phyloP scores from a whole-genome alignment of 2,888 invertebrate species.

The Luperina nickerlii region DNA sequence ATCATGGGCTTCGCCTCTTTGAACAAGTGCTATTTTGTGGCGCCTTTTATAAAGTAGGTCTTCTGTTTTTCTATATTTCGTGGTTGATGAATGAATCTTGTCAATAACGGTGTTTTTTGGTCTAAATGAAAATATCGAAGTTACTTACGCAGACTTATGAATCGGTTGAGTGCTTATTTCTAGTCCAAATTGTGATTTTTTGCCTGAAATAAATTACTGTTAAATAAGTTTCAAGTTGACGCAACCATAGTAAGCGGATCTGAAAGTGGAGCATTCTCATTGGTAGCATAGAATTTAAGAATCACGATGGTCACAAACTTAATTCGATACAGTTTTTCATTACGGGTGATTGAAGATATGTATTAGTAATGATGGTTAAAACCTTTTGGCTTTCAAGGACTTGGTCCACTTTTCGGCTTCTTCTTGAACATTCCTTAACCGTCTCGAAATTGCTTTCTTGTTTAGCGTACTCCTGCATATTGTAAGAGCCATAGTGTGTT shows the following conservation, averaged over 20 bases:
- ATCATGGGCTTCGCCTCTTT: neutral
- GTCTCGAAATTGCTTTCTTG: neutral
- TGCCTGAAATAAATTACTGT: constrained; percentile 1
- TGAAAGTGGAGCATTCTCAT: neutral
- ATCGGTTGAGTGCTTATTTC: constrained; percentile 14
- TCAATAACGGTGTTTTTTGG: constrained; percentile 41
- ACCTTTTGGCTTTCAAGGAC: neutral
- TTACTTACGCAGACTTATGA: constrained; percentile 18
- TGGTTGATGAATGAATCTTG: constrained; percentile 5
- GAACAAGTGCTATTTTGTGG: neutral
- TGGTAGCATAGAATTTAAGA: neutral
- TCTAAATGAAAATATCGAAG: constrained; percentile 27
- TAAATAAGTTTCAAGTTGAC: neutral
- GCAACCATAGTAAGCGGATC: neutral
- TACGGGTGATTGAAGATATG: neutral
- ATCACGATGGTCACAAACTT: neutral
- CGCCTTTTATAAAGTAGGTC: neutral
- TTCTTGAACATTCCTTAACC: neutral
- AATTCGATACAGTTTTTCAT: neutral
- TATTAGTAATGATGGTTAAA: neutral
- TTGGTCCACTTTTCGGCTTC: neutral
- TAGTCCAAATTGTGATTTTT: constrained; percentile 1
- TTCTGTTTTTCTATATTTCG: constrained; percentile 8
- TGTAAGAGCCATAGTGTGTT: too few relatives aligned
- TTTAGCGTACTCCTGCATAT: neutral